Conservation (phyloP, 2,797 vertebrate species). For the Tympanoctomys barrerae region DNA sequence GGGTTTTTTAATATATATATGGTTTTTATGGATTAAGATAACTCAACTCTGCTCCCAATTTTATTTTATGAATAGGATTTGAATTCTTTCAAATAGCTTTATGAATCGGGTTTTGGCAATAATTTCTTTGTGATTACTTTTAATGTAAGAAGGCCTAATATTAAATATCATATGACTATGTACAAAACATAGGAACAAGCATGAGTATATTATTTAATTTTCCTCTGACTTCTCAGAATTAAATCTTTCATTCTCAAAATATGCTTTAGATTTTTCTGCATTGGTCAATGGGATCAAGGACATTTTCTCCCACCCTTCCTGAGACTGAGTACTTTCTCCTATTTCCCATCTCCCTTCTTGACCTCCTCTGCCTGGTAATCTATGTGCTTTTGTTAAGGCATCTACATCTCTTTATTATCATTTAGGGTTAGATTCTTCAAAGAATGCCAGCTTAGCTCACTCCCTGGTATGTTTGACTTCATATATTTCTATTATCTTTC, state of each 20-base stretch:
- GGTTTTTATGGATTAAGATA: not conserved
- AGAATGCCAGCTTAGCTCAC: not conserved
- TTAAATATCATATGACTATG: not conserved
- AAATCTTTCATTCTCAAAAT: not conserved
- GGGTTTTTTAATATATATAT: not conserved
- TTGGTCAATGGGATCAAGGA: not conserved
- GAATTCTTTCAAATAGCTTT: not conserved
- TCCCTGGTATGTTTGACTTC: not conserved
- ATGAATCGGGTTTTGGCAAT: not conserved
- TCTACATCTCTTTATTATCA: not conserved
- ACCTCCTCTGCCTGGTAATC: not conserved
- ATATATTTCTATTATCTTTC: not conserved
- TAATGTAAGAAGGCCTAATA: not conserved
- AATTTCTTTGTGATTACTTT: not conserved
- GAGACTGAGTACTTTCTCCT: not conserved
- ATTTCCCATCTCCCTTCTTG: not conserved
- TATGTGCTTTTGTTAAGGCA: not conserved
- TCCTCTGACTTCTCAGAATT: conserved; percentile 26
- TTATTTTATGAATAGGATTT: not conserved
- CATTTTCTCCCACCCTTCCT: not conserved
- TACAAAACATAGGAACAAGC: not conserved
- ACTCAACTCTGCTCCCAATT: not conserved
- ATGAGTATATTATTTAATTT: not conserved
- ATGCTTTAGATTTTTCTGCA: not conserved
- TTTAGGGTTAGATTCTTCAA: not conserved